phyloP scores from a whole-genome alignment of 2,888 invertebrate genomes.

The Leptopilina drosophilae region DNA sequence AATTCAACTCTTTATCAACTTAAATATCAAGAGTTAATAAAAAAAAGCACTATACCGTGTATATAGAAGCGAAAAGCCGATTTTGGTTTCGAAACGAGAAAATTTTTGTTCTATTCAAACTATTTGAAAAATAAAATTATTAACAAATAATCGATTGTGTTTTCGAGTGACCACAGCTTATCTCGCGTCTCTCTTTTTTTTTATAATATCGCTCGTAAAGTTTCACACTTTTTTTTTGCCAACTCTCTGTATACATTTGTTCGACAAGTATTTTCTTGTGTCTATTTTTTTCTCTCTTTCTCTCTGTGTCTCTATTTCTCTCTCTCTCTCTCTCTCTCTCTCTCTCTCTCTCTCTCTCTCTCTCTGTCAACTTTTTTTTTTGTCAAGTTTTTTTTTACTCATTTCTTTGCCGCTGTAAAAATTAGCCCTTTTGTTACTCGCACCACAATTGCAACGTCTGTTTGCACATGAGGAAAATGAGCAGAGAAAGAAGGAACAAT shows the following conservation, averaged over 20 bases:
- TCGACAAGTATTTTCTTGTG: constrained; percentile 19
- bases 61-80: too few species aligned
- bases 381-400: constrained; percentile 5
- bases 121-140: too few species aligned
- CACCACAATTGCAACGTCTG: constrained; percentile 16
- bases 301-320: too few species aligned
- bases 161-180: constrained; percentile 54
- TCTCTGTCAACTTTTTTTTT: constrained; percentile 38
- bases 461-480: constrained; percentile 35
- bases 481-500: constrained; percentile 32
- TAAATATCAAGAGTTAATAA: background rate
- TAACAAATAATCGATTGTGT: constrained; percentile 62
- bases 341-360: constrained; percentile 5
- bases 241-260: constrained; percentile 22
- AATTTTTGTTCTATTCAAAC: too few species aligned
- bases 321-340: background rate
- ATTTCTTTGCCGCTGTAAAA: constrained; percentile 10
- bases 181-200: constrained; percentile 44
- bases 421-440: constrained; percentile 42
- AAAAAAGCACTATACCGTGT: background rate
- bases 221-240: constrained; percentile 45
- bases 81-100: background rate
- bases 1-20: background rate
- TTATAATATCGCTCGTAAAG: constrained; percentile 62
- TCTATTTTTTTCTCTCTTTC: constrained; percentile 39